Evolutionary conservation across 1,140 invertebrate genomes (phyloP), one percentile per base, ranked within the genome.

Genomic region (Cotesia glomerata): DNA sequence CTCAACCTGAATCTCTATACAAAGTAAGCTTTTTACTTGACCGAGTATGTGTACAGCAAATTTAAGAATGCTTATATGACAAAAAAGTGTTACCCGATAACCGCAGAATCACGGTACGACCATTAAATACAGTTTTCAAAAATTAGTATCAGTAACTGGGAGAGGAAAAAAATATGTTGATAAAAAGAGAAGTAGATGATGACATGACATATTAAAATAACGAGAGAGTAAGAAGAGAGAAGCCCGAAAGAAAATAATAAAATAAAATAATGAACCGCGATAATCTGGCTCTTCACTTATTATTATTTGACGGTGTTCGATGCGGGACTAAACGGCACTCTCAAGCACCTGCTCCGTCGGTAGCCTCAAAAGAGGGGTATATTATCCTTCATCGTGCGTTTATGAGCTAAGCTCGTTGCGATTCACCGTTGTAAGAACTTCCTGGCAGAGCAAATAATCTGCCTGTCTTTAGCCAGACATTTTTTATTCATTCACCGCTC

Each of bases 351-450:
- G 69, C 59, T 61, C 70, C 70, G 70, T 72, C 70, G 70, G 70
- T 72, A 72, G 70, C 63, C 45, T 66, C 14, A 36, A 39, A 59
- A 49, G 52, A 72, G 52, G 70, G 62, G 36, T 36, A 72, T 72
- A 65, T 65, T 72, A 72, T 72, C 62, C 70, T 66, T 72, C 70
- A 72, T 72, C 63, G 51, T 72, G 51, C 69, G 61, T 63, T 71
- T 71, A 71, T 71, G 59, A 71, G 59, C 45, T 63, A 64, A 62
- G 63, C 61, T 72, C 51, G 70, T 72, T 72, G 63, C 70, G 61
- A 72, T 72, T 72, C 62, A 66, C 62, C 63, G 51, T 58, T 72
- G 49, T 65, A 72, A 72, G 62, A 72, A 72, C 70, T 72, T 71
- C 69, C 69, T 71, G 69, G 69, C 63, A 63, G 69, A 52, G 61